Evolutionary conservation across 1,140 invertebrate genomes (phyloP).

Genomic region (Drosophila micromelanica): DNA sequence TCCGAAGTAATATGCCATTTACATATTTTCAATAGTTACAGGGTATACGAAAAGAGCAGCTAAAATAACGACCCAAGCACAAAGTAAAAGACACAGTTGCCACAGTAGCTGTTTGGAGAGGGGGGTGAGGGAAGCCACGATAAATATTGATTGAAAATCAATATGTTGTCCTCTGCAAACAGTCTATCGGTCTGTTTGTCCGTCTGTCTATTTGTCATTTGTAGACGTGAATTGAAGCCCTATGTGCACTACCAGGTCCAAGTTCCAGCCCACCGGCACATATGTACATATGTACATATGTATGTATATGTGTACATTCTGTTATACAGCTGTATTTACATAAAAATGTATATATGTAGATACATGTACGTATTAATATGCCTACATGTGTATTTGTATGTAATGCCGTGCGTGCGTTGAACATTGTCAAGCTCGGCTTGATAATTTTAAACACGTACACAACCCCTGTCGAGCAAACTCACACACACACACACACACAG

Average conservation of each 20-base stretch:
- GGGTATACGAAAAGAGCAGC: conserved; percentile 11
- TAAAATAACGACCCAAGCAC: conserved; percentile 7
- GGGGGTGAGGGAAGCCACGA: conserved; percentile 40
- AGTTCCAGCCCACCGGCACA: conserved; percentile 56
- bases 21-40: too few species aligned
- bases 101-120: neutral
- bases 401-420: conserved; percentile 61
- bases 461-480: conserved; percentile 35
- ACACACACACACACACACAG: conserved; percentile 34
- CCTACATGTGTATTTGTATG: conserved; percentile 31
- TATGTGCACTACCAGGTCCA: conserved; percentile 43
- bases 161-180: conserved; percentile 49
- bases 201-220: conserved; percentile 26
- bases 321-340: conserved; percentile 34
- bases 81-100: conserved; percentile 34
- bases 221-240: conserved; percentile 40
- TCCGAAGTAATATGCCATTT: too few species aligned
- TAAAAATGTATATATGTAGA: conserved; percentile 23
- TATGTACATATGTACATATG: conserved; percentile 22
- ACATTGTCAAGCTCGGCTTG: conserved; percentile 78
- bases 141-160: conserved; percentile 82
- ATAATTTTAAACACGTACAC: conserved; percentile 80
- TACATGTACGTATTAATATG: neutral
- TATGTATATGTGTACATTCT: conserved; percentile 18
- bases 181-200: neutral